Percentiles rank a stretch among this genome's conserved stretches.
Evolutionary conservation across 1,140 invertebrate genomes (phyloP).

Genomic region (Drusus annulatus): DNA sequence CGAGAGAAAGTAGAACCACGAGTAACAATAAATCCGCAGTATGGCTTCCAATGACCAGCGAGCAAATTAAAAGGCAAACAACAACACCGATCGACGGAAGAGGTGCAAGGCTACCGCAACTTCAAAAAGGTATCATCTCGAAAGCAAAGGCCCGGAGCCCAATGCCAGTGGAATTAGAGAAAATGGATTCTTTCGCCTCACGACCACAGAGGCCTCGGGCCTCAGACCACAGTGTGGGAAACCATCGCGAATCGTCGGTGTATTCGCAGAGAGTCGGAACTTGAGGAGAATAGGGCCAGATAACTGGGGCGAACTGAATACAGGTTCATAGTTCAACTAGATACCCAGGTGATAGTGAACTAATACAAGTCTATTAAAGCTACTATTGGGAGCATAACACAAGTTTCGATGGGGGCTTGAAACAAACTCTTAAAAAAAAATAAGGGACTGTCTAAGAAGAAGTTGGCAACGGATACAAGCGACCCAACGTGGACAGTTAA

Average conservation of each 20-base stretch:
- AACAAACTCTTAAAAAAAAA: too few species aligned
- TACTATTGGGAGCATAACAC: too few species aligned
- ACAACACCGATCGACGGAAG: background rate
- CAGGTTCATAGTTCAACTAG: too few species aligned
- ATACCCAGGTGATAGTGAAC: too few species aligned
- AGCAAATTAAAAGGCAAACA: constrained; percentile 26
- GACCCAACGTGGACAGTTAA: too few species aligned
- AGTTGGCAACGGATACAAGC: too few species aligned
- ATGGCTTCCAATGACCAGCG: background rate
- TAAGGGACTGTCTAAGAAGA: too few species aligned
- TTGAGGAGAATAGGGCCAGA: too few species aligned
- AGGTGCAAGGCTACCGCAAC: constrained; percentile 12
- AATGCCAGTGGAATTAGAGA: constrained; percentile 11
- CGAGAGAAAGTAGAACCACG: constrained; percentile 13
- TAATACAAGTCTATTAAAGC: too few species aligned
- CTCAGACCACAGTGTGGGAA: constrained; percentile 19
- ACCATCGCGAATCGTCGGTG: background rate
- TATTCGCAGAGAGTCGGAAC: background rate
- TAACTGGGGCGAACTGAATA: too few species aligned
- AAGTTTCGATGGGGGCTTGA: too few species aligned
- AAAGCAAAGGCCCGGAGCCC: constrained; percentile 10
- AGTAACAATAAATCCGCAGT: constrained; percentile 2
- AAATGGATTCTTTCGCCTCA: constrained; percentile 11
- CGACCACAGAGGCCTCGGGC: constrained; percentile 8
- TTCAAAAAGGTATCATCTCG: background rate